Base-by-base conservation (phyloP, 2,888 invertebrate species). In the Meloe dianella region DNA sequence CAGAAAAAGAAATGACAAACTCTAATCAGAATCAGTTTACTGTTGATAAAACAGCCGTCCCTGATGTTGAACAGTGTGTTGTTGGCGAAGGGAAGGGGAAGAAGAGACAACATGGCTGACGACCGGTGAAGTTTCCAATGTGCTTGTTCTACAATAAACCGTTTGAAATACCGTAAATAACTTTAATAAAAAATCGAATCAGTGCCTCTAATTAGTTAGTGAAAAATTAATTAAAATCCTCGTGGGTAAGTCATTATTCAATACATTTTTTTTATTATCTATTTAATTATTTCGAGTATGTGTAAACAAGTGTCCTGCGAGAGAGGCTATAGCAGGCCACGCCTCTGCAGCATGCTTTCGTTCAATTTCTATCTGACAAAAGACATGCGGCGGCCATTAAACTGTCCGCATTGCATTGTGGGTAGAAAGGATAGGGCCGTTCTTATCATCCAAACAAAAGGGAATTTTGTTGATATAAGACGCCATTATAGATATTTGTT, bases 331-430 rank as follows among this genome's bases (percentile, higher is more conserved):
- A 20, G 51, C 47, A 70, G 71, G 82, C 82, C 81, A 80, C 82
- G 83, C 83, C 82, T 78, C 75, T 73, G 70, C 69, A 72, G 67
- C 77, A 73, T 75, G 77, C 74, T 78, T 74, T 77, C n/a, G n/a
- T n/a, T n/a, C 74, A 72, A 76, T 73, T 3, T 51, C 6, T n/a
- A 17, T n/a, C 77, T 79, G 78, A 79, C 79, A 79, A 80, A 80
- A 79, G 79, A 77, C 77, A 73, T 73, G 76, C 77, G 77, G 80
- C 80, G 77, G 80, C 80, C 80, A 80, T 80, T 80, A 80, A 78
- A 72, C 77, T 72, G 74, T 69, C 69, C 71, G 69, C 75, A 70
- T 66, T 75, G 76, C 77, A 78, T 76, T 75, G 69, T 76, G 77
- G 77, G 76, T 61, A 71, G 61, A 64, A 71, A 68, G 74, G 73